Percentiles rank a stretch among this genome's conserved stretches.
These are phyloP conservation scores for Onychostoma macrolepis DNA, from an alignment of 2,113 vertebrate genomes.

Conservation along the genomic window DNA sequence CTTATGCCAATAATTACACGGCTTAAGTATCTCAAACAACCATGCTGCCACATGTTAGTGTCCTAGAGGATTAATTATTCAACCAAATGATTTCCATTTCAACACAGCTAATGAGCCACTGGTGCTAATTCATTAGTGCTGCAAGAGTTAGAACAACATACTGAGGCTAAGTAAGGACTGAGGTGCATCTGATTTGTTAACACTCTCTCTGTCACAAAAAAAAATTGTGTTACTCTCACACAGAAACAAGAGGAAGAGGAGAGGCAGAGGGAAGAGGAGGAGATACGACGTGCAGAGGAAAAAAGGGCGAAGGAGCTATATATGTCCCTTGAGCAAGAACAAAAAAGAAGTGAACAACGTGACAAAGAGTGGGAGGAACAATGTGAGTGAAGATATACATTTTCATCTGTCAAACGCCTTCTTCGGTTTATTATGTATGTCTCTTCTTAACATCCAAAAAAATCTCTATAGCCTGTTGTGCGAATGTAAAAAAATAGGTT, in stretches of 20 bases:
- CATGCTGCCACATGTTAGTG: slow-evolving; percentile 17
- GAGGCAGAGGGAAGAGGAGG: slow-evolving; percentile 78
- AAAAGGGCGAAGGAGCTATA: slow-evolving; percentile 79
- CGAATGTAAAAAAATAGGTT: background rate
- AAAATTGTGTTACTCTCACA: background rate
- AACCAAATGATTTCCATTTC: slow-evolving; percentile 50
- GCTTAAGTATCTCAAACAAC: slow-evolving; percentile 49
- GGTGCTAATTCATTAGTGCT: slow-evolving; percentile 34
- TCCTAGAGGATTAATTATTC: slow-evolving; percentile 49
- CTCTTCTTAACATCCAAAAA: background rate
- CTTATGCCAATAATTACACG: slow-evolving; percentile 36
- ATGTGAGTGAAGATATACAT: slow-evolving; percentile 68
- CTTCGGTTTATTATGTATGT: background rate
- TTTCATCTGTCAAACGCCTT: background rate
- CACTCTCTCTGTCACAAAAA: no score
- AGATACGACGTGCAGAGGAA: slow-evolving; percentile 80
- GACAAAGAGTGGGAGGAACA: slow-evolving; percentile 82
- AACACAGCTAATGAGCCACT: slow-evolving; percentile 37
- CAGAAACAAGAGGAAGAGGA: slow-evolving; percentile 84
- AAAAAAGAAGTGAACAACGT: slow-evolving; percentile 69
- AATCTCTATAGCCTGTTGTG: background rate
- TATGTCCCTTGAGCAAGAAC: slow-evolving; percentile 79
- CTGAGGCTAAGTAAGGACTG: slow-evolving; percentile 1
- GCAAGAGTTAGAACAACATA: background rate
- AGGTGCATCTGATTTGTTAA: slow-evolving; percentile 8